phyloP scores from a whole-genome alignment of 92 coral and sea anemone genomes.

The Zoanthus gigantus region DNA sequence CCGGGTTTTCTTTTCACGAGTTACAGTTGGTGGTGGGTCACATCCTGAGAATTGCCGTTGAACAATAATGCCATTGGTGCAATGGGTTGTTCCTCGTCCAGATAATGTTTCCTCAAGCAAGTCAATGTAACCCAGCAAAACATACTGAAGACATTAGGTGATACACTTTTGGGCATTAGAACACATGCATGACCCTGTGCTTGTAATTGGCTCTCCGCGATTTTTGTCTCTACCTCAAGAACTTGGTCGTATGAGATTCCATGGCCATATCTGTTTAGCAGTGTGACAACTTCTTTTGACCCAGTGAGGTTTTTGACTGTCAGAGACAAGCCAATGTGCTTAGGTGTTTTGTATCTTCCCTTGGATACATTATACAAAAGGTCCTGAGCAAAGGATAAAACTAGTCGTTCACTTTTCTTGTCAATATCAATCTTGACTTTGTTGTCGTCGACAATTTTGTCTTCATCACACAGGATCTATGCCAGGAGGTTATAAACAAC shows the following conservation, averaged over 20 bases:
- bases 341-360: conserved; percentile 66
- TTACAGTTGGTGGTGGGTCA: conserved; percentile 48
- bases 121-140: conserved; percentile 72
- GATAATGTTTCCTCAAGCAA: conserved; percentile 64
- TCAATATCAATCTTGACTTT: conserved; percentile 43
- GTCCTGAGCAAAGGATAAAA: conserved; percentile 69
- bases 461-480: conserved; percentile 15
- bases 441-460: conserved; percentile 9
- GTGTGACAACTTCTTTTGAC: conserved; percentile 51
- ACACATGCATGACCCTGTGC: conserved; percentile 46
- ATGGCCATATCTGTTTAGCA: conserved; percentile 70
- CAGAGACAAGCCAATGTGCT: conserved; percentile 58
- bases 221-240: conserved; percentile 55
- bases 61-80: conserved; percentile 64
- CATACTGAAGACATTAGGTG: conserved; percentile 57
- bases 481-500: conserved; percentile 42
- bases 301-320: conserved; percentile 69
- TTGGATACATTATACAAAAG: conserved; percentile 62
- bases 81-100: conserved; percentile 69
- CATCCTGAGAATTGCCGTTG: conserved; percentile 3
- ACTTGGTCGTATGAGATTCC: conserved; percentile 61
- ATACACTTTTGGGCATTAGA: conserved; percentile 10
- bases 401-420: conserved; percentile 39
- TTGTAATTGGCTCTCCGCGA: conserved; percentile 62
- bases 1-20: conserved; percentile 17